Evolutionary conservation across 2,113 vertebrate species (phyloP).

Genomic region (Pimephales promelas): DNA sequence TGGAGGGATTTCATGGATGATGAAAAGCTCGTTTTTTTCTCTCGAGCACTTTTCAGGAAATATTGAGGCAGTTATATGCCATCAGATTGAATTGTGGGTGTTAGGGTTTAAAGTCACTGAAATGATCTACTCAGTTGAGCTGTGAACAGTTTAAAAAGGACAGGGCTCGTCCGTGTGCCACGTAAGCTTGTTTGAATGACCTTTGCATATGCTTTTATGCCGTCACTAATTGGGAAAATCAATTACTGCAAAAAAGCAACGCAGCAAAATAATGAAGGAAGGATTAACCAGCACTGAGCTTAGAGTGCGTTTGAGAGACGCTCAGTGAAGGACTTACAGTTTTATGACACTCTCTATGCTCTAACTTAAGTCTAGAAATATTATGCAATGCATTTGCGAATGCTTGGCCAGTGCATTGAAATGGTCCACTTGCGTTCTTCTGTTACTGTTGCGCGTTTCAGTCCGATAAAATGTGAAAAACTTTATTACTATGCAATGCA

Average conservation of each 20-base stretch:
- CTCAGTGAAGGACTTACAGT: background rate
- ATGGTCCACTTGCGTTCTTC: background rate
- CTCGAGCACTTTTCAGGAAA: background rate
- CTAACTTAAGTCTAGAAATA: background rate
- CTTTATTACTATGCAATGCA: constrained; percentile 6
- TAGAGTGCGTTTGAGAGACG: background rate
- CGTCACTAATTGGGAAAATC: background rate
- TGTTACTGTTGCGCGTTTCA: background rate
- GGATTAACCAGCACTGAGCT: background rate
- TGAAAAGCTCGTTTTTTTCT: background rate
- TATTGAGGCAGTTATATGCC: background rate
- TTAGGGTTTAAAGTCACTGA: background rate
- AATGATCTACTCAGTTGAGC: background rate
- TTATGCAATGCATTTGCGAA: background rate
- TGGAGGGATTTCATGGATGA: background rate
- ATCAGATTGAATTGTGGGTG: constrained; percentile 1
- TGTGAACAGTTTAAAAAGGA: background rate
- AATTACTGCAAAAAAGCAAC: background rate
- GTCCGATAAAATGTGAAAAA: too few relatives aligned
- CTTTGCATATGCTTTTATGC: background rate
- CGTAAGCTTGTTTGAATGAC: constrained; percentile 13
- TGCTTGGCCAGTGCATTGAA: background rate
- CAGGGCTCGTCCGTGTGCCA: background rate
- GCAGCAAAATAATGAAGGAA: constrained; percentile 2
- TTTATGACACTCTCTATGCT: background rate